These are phyloP conservation scores for Capreolus pygargus DNA, from an alignment of 2,113 vertebrate species.

Conservation along the genomic window DNA sequence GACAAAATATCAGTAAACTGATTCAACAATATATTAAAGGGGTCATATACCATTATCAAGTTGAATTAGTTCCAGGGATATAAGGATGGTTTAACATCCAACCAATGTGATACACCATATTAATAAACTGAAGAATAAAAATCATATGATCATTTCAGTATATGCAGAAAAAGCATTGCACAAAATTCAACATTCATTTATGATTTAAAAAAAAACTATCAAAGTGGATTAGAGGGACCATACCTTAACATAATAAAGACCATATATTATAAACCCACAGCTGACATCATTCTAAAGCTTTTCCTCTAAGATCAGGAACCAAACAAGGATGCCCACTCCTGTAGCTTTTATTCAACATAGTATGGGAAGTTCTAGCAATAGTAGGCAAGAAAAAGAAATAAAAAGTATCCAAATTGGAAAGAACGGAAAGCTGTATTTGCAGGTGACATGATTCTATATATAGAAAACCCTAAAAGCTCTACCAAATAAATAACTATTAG, in stretches of 20 bases:
- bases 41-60: background rate
- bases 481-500: background rate
- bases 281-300: background rate
- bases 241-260: background rate
- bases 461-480: background rate
- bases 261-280: background rate
- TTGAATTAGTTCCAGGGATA: background rate
- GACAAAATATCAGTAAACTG: background rate
- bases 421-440: background rate
- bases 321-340: background rate
- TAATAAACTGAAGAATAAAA: background rate
- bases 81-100: background rate
- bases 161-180: background rate
- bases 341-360: background rate
- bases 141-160: background rate
- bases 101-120: background rate
- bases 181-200: background rate
- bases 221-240: background rate
- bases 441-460: background rate
- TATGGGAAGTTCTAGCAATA: background rate
- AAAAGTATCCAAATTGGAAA: background rate
- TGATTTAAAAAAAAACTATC: background rate
- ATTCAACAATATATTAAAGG: background rate
- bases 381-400: background rate
- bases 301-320: background rate